phyloP scores from a whole-genome alignment of 2,113 vertebrate species.

The Myocastor coypus region DNA sequence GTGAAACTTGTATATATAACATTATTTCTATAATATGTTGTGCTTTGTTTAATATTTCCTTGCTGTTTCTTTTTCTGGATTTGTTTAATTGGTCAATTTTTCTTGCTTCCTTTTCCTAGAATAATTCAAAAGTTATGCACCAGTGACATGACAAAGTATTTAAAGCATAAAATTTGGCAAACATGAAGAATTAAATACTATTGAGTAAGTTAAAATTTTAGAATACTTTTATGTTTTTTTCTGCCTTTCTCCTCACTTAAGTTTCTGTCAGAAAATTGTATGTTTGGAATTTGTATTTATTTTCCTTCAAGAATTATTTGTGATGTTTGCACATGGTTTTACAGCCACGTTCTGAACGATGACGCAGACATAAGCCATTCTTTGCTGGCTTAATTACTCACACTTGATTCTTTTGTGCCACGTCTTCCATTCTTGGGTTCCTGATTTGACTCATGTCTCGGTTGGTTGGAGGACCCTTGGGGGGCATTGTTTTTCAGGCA shows the following conservation, averaged over 20 bases:
- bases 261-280: constrained; percentile 17
- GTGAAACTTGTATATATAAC: neutral
- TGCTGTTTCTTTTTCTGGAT: neutral
- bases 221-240: neutral
- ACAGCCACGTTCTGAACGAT: constrained; percentile 27
- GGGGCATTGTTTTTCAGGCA: constrained; percentile 32
- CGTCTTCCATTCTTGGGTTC: constrained; percentile 6
- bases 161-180: neutral
- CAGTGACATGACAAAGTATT: neutral
- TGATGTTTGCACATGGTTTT: constrained; percentile 34
- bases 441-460: constrained; percentile 70
- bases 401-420: neutral
- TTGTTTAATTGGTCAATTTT: neutral
- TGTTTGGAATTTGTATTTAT: neutral
- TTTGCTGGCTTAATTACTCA: constrained; percentile 55
- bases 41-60: neutral
- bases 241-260: constrained; percentile 17
- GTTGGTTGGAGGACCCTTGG: constrained; percentile 20
- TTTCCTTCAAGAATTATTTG: constrained; percentile 45
- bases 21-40: neutral
- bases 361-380: constrained; percentile 44
- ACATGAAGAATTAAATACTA: constrained; percentile 13
- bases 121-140: neutral
- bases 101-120: neutral
- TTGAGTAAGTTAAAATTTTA: neutral